Percentiles rank a stretch among this genome's conserved stretches.
These are phyloP conservation scores for Drosophila algonquin DNA, from an alignment of 2,888 invertebrate genomes.

Conservation along the genomic window DNA sequence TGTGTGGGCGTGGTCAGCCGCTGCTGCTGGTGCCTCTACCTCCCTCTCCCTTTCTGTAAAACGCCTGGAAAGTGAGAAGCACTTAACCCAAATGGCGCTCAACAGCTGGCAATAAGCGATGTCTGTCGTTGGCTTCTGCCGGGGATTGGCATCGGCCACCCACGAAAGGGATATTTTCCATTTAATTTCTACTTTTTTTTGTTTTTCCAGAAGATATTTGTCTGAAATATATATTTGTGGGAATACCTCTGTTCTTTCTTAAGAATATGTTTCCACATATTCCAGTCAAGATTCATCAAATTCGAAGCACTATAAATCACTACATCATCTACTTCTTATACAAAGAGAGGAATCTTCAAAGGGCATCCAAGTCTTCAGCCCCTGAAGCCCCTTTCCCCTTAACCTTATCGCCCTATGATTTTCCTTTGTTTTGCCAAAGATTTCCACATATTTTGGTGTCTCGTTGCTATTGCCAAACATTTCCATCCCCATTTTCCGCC, in stretches of 20 bases:
- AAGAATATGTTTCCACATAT: not conserved
- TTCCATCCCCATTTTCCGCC: conserved; percentile 2
- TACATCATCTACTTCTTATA: not conserved
- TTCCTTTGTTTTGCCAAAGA: conserved; percentile 35
- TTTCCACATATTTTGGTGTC: conserved; percentile 9
- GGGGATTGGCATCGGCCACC: too few species aligned
- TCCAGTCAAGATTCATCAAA: too few species aligned
- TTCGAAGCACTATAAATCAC: not conserved
- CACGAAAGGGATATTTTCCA: not conserved
- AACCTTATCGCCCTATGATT: conserved; percentile 5
- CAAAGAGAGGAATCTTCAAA: not conserved
- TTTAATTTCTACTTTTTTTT: not conserved
- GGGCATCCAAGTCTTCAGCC: not conserved
- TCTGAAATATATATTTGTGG: too few species aligned
- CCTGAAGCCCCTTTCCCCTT: not conserved
- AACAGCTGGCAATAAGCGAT: conserved; percentile 72
- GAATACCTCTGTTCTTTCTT: too few species aligned
- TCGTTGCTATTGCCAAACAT: not conserved
- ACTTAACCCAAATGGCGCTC: conserved; percentile 74
- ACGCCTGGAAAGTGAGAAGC: conserved; percentile 47
- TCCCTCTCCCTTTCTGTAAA: conserved; percentile 41
- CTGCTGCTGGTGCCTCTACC: too few species aligned
- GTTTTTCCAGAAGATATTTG: not conserved
- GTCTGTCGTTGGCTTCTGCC: not conserved
- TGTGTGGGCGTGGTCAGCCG: conserved; percentile 49